phyloP scores from a whole-genome alignment of 2,797 vertebrate genomes.

The Liasis olivaceus region DNA sequence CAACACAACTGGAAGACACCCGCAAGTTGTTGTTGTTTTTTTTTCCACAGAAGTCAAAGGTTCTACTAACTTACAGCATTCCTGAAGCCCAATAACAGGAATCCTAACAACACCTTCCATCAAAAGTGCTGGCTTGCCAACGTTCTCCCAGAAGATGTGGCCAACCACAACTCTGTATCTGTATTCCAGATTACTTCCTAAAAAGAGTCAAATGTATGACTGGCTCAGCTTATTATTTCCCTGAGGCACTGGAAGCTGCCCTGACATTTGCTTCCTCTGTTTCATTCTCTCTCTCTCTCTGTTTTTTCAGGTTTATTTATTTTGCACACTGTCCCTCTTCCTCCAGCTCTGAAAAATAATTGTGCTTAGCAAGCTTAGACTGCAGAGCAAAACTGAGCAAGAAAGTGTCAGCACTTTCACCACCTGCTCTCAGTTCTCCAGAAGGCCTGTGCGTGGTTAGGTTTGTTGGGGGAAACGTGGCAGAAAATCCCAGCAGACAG shows the following conservation, averaged over 20 bases:
- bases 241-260: background rate
- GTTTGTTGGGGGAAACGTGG: background rate
- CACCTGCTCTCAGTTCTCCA: background rate
- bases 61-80: background rate
- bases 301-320: slow-evolving; percentile 9
- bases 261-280: background rate
- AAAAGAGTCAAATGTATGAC: too few species aligned
- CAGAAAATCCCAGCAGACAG: background rate
- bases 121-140: background rate
- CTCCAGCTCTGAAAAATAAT: background rate
- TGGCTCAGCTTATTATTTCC: background rate
- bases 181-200: background rate
- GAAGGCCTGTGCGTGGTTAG: background rate
- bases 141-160: background rate
- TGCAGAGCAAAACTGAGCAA: background rate
- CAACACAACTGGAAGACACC: background rate
- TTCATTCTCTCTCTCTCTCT: background rate
- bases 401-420: background rate
- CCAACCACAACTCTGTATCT: background rate
- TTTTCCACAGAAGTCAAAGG: background rate
- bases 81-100: background rate
- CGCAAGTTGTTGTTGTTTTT: accelerated
- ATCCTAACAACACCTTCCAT: background rate
- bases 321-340: background rate
- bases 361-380: background rate